phyloP scores from a whole-genome alignment of 2,797 vertebrate genomes.

The Ispidina picta region DNA sequence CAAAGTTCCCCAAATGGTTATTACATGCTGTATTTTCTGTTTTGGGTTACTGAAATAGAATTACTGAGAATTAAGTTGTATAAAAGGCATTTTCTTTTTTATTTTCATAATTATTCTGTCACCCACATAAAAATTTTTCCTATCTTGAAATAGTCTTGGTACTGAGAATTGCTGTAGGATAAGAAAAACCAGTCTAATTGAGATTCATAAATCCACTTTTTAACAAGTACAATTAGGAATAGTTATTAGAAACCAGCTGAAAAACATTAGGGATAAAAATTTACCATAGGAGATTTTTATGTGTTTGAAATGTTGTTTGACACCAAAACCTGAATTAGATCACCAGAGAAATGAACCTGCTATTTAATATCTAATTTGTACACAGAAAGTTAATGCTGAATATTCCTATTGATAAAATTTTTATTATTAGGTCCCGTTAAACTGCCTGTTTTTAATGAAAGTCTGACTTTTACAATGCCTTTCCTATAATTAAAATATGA shows the following conservation, averaged over 20 bases:
- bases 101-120: slow-evolving; percentile 73
- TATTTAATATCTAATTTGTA: slow-evolving; percentile 74
- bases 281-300: slow-evolving; percentile 69
- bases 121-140: slow-evolving; percentile 62
- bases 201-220: slow-evolving; percentile 81
- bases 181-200: slow-evolving; percentile 77
- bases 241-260: slow-evolving; percentile 79
- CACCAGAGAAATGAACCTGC: slow-evolving; percentile 68
- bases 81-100: slow-evolving; percentile 65
- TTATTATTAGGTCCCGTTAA: slow-evolving; percentile 68
- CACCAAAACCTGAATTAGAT: slow-evolving; percentile 71
- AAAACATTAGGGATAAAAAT: slow-evolving; percentile 67
- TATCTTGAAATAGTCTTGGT: slow-evolving; percentile 43
- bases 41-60: slow-evolving; percentile 54
- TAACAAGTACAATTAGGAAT: slow-evolving; percentile 82
- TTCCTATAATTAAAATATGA: slow-evolving; percentile 67
- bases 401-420: slow-evolving; percentile 75
- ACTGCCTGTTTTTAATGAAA: slow-evolving; percentile 45
- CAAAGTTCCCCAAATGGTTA: slow-evolving; percentile 38
- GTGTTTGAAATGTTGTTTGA: slow-evolving; percentile 70
- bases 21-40: slow-evolving; percentile 26
- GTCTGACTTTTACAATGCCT: slow-evolving; percentile 46
- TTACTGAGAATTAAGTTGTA: slow-evolving; percentile 57
- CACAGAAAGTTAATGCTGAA: slow-evolving; percentile 69
- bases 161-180: slow-evolving; percentile 51